Evolutionary conservation across 2,113 vertebrate species (phyloP).

Genomic region (Gnathonemus echidnorhynchus): DNA sequence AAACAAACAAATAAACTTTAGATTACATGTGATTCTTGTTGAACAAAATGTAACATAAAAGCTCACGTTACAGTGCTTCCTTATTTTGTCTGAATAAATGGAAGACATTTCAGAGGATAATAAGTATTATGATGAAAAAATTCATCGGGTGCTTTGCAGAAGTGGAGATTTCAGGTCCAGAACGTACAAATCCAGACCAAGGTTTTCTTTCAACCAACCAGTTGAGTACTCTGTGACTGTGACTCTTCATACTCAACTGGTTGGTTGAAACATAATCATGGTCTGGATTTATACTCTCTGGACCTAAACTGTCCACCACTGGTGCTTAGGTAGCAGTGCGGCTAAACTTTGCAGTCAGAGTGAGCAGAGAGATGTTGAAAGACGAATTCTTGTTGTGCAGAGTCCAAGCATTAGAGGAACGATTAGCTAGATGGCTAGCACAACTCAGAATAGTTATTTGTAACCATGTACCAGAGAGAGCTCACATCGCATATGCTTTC

Average conservation of each 20-base stretch:
- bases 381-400: not conserved
- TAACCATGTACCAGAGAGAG: conserved; percentile 23
- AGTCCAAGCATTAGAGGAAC: not conserved
- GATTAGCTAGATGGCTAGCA: not conserved
- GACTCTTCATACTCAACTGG: too few species aligned
- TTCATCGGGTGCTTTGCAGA: too few species aligned
- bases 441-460: conserved; percentile 25
- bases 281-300: too few species aligned
- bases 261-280: too few species aligned
- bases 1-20: not conserved
- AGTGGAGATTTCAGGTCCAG: too few species aligned
- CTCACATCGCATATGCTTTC: conserved; percentile 15
- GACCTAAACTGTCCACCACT: too few species aligned
- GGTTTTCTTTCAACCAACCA: too few species aligned
- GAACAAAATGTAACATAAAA: not conserved
- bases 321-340: not conserved
- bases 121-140: too few species aligned
- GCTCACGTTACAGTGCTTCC: not conserved
- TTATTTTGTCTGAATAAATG: not conserved
- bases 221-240: too few species aligned
- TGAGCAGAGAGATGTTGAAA: not conserved
- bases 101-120: not conserved
- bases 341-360: not conserved
- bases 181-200: too few species aligned
- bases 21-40: not conserved